Evolutionary conservation across 2,888 invertebrate species (phyloP).

Genomic region (Ommatoiulus sabulosus): DNA sequence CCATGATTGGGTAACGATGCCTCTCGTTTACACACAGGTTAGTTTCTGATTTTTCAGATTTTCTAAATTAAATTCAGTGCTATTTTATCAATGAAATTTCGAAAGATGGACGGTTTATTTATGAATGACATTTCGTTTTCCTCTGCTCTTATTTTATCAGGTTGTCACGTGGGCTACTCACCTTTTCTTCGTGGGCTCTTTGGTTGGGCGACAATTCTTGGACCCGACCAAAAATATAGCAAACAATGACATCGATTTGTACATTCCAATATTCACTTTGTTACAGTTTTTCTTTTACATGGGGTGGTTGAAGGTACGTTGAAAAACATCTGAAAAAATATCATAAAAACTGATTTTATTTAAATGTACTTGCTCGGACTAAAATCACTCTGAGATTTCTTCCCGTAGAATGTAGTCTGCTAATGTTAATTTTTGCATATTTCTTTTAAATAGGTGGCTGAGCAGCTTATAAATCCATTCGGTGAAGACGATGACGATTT

Average conservation of each 20-base stretch:
- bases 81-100: too few species aligned
- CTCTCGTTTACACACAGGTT: slow-evolving; percentile 62
- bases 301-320: slow-evolving; percentile 82
- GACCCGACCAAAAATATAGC: slow-evolving; percentile 59
- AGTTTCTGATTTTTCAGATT: background rate
- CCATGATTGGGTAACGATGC: slow-evolving; percentile 66
- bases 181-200: slow-evolving; percentile 59
- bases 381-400: too few species aligned
- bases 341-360: background rate
- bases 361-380: too few species aligned
- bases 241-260: slow-evolving; percentile 63
- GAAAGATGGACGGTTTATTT: too few species aligned
- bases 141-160: slow-evolving; percentile 53
- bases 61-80: too few species aligned
- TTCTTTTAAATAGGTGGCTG: slow-evolving; percentile 75
- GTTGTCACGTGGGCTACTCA: slow-evolving; percentile 61
- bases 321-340: background rate
- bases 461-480: slow-evolving; percentile 93
- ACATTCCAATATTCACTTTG: slow-evolving; percentile 68
- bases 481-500: slow-evolving; percentile 94
- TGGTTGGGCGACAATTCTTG: slow-evolving; percentile 60
- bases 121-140: too few species aligned
- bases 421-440: too few species aligned
- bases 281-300: slow-evolving; percentile 93
- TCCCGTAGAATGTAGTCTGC: too few species aligned